phyloP scores from a whole-genome alignment of 2,888 invertebrate genomes.

The Lasius platythorax region DNA sequence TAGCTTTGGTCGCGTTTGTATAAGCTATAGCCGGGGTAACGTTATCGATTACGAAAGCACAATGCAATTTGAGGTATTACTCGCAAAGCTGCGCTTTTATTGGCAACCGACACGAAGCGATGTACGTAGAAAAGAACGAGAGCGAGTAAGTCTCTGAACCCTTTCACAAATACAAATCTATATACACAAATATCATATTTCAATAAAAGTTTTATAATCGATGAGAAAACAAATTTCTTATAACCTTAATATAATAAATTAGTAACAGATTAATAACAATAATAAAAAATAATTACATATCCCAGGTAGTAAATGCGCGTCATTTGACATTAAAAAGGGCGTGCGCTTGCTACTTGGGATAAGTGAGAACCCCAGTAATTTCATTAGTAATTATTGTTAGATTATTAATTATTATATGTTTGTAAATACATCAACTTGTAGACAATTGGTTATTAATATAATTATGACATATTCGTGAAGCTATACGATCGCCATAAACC shows the following conservation, averaged over 20 bases:
- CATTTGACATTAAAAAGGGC: background rate
- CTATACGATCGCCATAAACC: conserved; percentile 38
- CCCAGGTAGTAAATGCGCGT: background rate
- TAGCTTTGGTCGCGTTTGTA: conserved; percentile 43
- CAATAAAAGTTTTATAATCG: background rate
- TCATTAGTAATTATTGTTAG: background rate
- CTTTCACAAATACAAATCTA: background rate
- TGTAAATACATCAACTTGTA: background rate
- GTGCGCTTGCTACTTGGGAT: background rate
- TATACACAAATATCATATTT: background rate
- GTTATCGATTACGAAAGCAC: conserved; percentile 53
- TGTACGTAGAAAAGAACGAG: background rate
- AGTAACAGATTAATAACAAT: background rate
- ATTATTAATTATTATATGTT: background rate
- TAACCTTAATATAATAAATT: background rate
- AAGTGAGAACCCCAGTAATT: background rate
- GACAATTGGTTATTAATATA: conserved; percentile 15
- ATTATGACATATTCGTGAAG: conserved; percentile 19
- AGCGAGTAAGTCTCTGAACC: background rate
- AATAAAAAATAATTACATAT: background rate
- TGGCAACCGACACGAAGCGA: conserved; percentile 34
- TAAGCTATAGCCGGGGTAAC: conserved; percentile 32
- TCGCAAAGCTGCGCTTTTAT: conserved; percentile 46
- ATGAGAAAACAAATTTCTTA: background rate
- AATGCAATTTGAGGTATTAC: conserved; percentile 44